Evolutionary conservation across 2,888 invertebrate genomes (phyloP).

Genomic region (Euclidia mi): DNA sequence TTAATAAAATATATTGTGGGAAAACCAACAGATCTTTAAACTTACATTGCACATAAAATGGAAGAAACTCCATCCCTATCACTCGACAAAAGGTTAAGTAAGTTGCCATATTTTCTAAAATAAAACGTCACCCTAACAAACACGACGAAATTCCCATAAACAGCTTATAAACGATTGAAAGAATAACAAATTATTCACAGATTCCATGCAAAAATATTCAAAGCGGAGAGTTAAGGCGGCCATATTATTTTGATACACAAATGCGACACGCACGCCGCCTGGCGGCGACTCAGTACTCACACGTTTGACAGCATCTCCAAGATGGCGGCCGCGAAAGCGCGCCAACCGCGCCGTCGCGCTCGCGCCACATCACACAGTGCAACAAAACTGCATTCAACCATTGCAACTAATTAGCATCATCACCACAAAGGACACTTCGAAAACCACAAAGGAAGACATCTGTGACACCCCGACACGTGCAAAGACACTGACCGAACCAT

Average conservation of each 20-base stretch:
- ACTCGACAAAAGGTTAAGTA: neutral
- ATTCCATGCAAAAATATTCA: conserved; percentile 87
- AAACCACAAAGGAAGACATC: conserved; percentile 12
- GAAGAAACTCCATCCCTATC: too few relatives aligned
- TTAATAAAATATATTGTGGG: too few relatives aligned
- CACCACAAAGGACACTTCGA: conserved; percentile 31
- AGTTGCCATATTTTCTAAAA: neutral
- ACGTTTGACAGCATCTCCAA: conserved; percentile 76
- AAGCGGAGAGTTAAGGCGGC: conserved; percentile 72
- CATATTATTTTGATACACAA: conserved; percentile 72
- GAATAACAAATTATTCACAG: conserved; percentile 52
- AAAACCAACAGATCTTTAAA: too few relatives aligned
- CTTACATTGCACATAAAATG: too few relatives aligned
- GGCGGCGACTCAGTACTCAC: conserved; percentile 74
- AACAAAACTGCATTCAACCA: conserved; percentile 69
- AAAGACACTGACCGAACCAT: neutral
- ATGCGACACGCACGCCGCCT: conserved; percentile 85
- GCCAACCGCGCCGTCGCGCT: conserved; percentile 30
- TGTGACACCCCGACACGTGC: conserved; percentile 20
- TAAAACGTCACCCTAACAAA: neutral
- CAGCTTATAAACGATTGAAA: conserved; percentile 33
- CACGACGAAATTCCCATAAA: conserved; percentile 12
- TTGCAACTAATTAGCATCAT: conserved; percentile 27
- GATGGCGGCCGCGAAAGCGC: conserved; percentile 76
- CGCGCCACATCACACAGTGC: conserved; percentile 62